A percentile compares a stretch with the other conserved stretches of the same genome.
These are phyloP conservation scores for Trematomus bernacchii DNA, from an alignment of 2,797 vertebrate species.

Conservation along the genomic window DNA sequence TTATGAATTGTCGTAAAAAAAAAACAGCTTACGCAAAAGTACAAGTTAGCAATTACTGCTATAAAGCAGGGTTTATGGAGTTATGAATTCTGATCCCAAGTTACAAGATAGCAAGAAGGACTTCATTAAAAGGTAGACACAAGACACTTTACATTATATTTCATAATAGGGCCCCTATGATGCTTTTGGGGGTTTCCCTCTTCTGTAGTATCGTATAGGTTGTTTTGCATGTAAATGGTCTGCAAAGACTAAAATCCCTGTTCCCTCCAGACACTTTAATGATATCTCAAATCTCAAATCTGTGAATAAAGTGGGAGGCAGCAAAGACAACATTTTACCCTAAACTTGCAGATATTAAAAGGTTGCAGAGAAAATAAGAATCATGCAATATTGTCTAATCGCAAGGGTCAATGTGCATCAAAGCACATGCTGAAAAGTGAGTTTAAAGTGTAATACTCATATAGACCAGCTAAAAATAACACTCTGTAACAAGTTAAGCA, in stretches of 20 bases:
- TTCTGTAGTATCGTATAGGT: too few relatives aligned
- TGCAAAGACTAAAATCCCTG: too few relatives aligned
- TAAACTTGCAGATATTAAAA: not conserved
- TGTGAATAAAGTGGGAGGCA: not conserved
- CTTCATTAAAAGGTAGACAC: not conserved
- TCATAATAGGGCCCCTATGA: too few relatives aligned
- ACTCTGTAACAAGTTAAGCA: not conserved
- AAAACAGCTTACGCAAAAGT: conserved; percentile 19
- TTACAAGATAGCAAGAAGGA: not conserved
- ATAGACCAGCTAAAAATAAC: not conserved
- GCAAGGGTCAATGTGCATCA: not conserved
- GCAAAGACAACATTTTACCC: not conserved
- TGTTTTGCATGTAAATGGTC: too few relatives aligned
- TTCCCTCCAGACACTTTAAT: too few relatives aligned
- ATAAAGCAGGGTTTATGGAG: not conserved
- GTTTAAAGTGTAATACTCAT: not conserved
- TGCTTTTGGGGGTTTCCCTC: too few relatives aligned
- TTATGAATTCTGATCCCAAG: not conserved
- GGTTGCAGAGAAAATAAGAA: not conserved
- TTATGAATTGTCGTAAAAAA: conserved; percentile 14
- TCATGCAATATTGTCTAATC: not conserved
- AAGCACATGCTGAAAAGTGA: not conserved
- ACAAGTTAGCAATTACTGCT: conserved; percentile 48
- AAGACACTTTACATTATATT: not conserved
- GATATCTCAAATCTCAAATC: too few relatives aligned